Conservation (phyloP, 2,797 vertebrate species). For the Megaceryle alcyon region DNA sequence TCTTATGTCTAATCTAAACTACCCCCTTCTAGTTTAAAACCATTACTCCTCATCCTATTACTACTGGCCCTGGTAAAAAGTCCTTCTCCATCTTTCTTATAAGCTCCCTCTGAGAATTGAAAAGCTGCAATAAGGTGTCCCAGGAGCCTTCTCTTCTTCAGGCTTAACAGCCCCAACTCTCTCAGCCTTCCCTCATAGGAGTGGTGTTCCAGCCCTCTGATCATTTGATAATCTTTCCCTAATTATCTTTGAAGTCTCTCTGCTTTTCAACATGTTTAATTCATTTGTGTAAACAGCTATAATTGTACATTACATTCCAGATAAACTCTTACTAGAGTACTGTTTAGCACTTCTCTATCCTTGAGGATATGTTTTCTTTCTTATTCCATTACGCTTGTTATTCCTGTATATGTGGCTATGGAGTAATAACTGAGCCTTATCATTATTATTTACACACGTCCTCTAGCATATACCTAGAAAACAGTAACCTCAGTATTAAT, state of each 20-base stretch:
- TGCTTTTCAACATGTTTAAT: not conserved
- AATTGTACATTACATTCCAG: not conserved
- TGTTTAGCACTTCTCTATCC: not conserved
- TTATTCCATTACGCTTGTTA: not conserved
- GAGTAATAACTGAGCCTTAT: not conserved
- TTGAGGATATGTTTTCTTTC: not conserved
- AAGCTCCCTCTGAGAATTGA: not conserved
- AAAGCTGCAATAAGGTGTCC: not conserved
- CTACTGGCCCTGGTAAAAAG: not conserved
- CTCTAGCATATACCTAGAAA: not conserved
- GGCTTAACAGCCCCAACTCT: not conserved
- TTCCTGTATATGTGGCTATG: not conserved
- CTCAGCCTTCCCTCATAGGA: not conserved
- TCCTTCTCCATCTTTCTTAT: not conserved
- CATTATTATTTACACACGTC: not conserved
- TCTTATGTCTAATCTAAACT: not conserved
- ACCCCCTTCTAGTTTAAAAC: not conserved
- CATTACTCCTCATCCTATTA: rapidly evolving
- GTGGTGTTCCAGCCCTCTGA: not conserved
- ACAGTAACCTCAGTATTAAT: not conserved
- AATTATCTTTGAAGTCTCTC: not conserved
- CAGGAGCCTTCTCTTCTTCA: not conserved
- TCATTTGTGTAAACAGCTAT: not conserved
- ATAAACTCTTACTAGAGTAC: not conserved
- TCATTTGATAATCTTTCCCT: not conserved